Evolutionary conservation across 1,140 invertebrate species (phyloP).

Genomic region (Caenorhabditis elegans): WBcel235 BX284603.4:4822001-4822500

Average conservation of each 20-base stretch:
- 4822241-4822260: background rate
- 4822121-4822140: conserved; percentile 50
- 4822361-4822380: conserved; percentile 5
- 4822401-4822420: background rate
- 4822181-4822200: conserved; percentile 25
- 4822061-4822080: conserved; percentile 51
- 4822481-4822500: conserved; percentile 22
- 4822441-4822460: background rate
- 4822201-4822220: conserved; percentile 29
- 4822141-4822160: conserved; percentile 35
- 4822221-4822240: background rate
- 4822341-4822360: background rate
- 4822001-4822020: conserved; percentile 50
- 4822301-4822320: conserved; percentile 16
- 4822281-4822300: background rate
- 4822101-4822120: conserved; percentile 33
- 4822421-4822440: conserved; percentile 7
- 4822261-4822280: background rate
- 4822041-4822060: conserved; percentile 44
- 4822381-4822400: conserved; percentile 10
- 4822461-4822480: conserved; percentile 6
- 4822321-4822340: background rate
- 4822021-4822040: conserved; percentile 40
- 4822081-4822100: background rate
- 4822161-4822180: conserved; percentile 20